Conservation (phyloP, 2,888 invertebrate species). For the Dyspetes luteomarginatus region DNA sequence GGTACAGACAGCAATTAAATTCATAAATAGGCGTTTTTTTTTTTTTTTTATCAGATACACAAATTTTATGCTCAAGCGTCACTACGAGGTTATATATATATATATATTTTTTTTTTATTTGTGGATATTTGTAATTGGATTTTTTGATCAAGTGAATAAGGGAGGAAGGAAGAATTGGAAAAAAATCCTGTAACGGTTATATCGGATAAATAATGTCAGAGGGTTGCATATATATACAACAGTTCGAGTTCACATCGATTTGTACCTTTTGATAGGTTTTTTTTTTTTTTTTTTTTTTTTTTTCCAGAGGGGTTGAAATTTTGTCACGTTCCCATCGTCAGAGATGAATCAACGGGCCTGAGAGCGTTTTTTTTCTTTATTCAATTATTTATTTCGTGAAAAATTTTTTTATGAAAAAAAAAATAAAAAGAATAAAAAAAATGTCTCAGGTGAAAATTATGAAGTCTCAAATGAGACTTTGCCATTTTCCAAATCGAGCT, state of each 20-base stretch:
- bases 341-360: not conserved
- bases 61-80: slow-evolving; percentile 57
- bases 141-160: not conserved
- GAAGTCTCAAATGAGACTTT: not conserved
- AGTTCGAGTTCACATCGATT: slow-evolving; percentile 52
- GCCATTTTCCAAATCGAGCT: too few species aligned
- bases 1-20: slow-evolving; percentile 53
- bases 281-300: slow-evolving; percentile 19
- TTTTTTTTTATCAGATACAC: slow-evolving; percentile 29
- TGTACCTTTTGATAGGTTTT: too few species aligned
- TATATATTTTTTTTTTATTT: not conserved
- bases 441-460: not conserved
- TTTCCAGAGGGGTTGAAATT: not conserved
- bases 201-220: slow-evolving; percentile 22
- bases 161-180: slow-evolving; percentile 19
- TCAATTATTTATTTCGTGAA: not conserved
- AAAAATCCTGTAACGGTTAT: slow-evolving; percentile 32
- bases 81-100: slow-evolving; percentile 48
- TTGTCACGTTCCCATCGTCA: not conserved
- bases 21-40: slow-evolving; percentile 40
- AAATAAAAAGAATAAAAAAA: too few species aligned
- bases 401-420: not conserved
- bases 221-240: slow-evolving; percentile 7
- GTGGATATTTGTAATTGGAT: not conserved
- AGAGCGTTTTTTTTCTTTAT: not conserved